A percentile compares a stretch with the other conserved stretches of the same genome.
Evolutionary conservation across 1,140 invertebrate species (phyloP).

Genomic region (Zaprionus lachaisei): DNA sequence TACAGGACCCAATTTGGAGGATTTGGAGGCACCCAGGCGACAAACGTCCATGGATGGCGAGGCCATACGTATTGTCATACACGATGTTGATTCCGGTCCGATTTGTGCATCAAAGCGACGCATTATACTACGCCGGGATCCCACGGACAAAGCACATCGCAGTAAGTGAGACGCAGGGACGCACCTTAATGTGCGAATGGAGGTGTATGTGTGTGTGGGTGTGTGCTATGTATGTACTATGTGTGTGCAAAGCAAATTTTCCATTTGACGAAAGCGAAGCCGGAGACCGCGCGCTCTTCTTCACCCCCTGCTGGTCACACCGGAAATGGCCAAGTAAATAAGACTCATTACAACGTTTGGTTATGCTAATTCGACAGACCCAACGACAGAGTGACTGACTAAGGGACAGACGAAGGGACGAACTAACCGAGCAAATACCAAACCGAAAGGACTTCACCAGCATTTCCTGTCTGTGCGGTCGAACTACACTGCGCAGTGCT

Average conservation of each 20-base stretch:
- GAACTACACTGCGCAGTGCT: constrained; percentile 14
- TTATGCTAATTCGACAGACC: constrained; percentile 71
- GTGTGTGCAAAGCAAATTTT: constrained; percentile 33
- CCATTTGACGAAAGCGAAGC: constrained; percentile 40
- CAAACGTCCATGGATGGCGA: constrained; percentile 95
- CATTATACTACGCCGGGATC: constrained; percentile 91
- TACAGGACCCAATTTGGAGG: constrained; percentile 86
- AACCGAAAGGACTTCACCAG: constrained; percentile 33
- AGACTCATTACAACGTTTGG: constrained; percentile 80
- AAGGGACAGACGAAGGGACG: not conserved
- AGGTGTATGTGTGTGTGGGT: constrained; percentile 17
- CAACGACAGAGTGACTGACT: constrained; percentile 15
- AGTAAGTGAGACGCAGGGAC: constrained; percentile 87
- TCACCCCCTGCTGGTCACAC: constrained; percentile 41
- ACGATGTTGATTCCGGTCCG: constrained; percentile 92
- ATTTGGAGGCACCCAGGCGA: constrained; percentile 87
- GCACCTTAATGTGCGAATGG: constrained; percentile 31
- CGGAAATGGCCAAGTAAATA: constrained; percentile 81
- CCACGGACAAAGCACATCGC: constrained; percentile 93
- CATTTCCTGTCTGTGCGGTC: constrained; percentile 40
- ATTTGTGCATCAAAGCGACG: constrained; percentile 89
- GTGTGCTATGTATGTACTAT: constrained; percentile 19
- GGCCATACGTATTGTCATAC: constrained; percentile 96
- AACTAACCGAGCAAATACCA: constrained; percentile 26
- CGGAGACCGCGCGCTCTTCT: constrained; percentile 19